Base-by-base conservation (phyloP, 2,113 vertebrate species). In the Oryzias melastigma region DNA sequence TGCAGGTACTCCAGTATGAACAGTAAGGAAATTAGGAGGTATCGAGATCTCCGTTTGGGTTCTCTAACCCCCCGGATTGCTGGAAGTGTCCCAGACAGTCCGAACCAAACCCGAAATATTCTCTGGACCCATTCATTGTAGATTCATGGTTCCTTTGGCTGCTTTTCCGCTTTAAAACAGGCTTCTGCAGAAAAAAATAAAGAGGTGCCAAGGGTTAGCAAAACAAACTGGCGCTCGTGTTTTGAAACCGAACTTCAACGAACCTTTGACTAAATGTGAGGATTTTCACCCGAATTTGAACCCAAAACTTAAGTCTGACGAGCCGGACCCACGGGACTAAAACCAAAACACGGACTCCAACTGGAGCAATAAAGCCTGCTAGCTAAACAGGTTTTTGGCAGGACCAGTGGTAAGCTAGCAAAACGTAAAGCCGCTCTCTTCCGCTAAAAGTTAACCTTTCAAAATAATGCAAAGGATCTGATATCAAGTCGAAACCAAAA, bases 121-220 rank as follows among this genome's bases (percentile, higher is more conserved):
- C 68, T 67, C 70, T 71, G 13, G 69, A 57, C 61, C 80, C 71
- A 67, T 50, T 87, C 87, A 87, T 88, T 67, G 73, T 81, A 87
- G 64, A 20, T 53, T 55, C 85, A 85, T 82, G 58, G 25, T 64
- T 62, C 52, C 15, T 67, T n/a, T 58, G 62, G 43, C 57, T 1
- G 73, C 57, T 78, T 42, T 19, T 44, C 15, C 68, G 71, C 78
- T 85, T 81, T 59, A 46, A 60, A 19, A 41, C n/a, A 48, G 40
- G 51, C 22, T 52, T 48, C 86, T 88, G 82, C 68, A 75, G 57
- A 66, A n/a, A 66, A n/a, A 65, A 60, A 75, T 1, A 71, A 25
- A 68, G 29, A 55, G 66, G 40, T 62, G 60, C 55, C 18, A 71
- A 24, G 4, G 47, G 52, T 76, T 65, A 80, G 49, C 69, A 25